Percentiles rank a stretch among this genome's conserved stretches.
Conservation (phyloP, 2,113 vertebrate species). For the Dryoscopus gambensis region DNA sequence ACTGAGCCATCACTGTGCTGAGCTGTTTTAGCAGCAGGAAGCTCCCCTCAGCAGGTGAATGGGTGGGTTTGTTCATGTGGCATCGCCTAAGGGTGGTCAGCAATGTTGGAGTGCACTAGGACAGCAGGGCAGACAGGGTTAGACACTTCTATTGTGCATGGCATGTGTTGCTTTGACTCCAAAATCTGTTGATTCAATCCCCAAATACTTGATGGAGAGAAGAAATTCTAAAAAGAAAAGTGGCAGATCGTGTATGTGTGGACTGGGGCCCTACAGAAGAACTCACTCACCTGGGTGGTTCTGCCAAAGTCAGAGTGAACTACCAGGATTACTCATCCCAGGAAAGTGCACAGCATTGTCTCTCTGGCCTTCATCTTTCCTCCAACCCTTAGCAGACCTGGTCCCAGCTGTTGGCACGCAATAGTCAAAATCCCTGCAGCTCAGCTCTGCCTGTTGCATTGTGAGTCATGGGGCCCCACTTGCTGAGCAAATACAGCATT, state of each 20-base stretch:
- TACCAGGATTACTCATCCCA: background rate
- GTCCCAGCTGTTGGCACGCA: background rate
- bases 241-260: fast-evolving
- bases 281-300: background rate
- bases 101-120: background rate
- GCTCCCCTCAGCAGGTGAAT: background rate
- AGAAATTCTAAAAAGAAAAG: background rate
- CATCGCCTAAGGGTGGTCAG: background rate
- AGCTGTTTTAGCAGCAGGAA: background rate
- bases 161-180: background rate
- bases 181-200: background rate
- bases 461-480: background rate
- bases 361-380: background rate
- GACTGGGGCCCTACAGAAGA: background rate
- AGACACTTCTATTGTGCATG: fast-evolving
- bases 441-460: background rate
- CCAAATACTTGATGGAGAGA: background rate
- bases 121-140: background rate
- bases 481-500: background rate
- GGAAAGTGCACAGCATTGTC: background rate
- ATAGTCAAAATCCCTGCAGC: background rate
- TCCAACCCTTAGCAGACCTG: background rate
- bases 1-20: background rate
- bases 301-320: background rate
- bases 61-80: background rate